Conservation (phyloP, 2,888 invertebrate genomes). For the Synergus laeviventris region DNA sequence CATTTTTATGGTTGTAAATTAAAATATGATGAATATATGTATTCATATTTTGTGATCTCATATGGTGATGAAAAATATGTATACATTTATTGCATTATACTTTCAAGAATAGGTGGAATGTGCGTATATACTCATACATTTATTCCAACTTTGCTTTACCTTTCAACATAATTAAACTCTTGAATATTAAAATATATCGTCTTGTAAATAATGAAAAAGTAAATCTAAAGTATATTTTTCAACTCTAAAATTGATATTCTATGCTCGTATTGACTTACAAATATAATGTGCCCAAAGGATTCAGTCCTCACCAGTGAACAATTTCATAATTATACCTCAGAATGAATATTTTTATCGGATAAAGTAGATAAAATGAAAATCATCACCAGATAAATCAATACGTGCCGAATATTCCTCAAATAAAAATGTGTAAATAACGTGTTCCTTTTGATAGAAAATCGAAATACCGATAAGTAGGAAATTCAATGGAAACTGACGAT, state of each 20-base stretch:
- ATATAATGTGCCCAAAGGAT: not conserved
- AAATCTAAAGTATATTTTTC: not conserved
- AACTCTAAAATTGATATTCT: not conserved
- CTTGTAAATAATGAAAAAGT: not conserved
- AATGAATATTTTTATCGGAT: not conserved
- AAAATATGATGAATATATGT: not conserved
- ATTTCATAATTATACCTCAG: not conserved
- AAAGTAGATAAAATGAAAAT: constrained; percentile 11
- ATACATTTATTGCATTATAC: not conserved
- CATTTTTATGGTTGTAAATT: not conserved
- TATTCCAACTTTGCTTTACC: too few species aligned
- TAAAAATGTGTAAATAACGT: constrained; percentile 17
- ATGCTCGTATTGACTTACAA: not conserved
- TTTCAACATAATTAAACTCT: too few species aligned
- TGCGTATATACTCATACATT: not conserved
- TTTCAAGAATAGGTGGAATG: not conserved
- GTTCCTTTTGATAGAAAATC: not conserved
- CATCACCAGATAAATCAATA: not conserved
- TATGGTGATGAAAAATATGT: too few species aligned
- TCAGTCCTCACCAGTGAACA: not conserved
- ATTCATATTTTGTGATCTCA: not conserved
- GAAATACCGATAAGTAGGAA: constrained; percentile 9
- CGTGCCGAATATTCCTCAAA: not conserved
- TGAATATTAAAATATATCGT: not conserved
- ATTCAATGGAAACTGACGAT: constrained; percentile 38